Evolutionary conservation across 2,113 vertebrate species (phyloP), one percentile per base, ranked within the genome.

Genomic region (Oryctolagus cuniculus): DNA sequence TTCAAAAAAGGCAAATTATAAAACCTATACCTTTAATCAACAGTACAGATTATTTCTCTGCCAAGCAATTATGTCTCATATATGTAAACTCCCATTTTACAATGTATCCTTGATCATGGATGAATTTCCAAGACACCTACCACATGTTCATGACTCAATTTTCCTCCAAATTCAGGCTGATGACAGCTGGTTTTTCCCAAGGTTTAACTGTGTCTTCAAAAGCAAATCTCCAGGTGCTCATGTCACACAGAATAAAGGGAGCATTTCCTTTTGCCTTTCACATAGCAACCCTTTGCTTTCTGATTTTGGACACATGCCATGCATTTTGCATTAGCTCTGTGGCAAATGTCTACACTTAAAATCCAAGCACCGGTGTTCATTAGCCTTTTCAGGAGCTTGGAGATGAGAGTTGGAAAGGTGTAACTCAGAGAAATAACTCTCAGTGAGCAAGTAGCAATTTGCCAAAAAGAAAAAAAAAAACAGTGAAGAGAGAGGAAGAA

Each of bases 291-390:
- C 38, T 70, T 85, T 29, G 31, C 64, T 92, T 93, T 95, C 74
- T 86, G 69, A 90, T 87, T 70, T 29, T 67, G 74, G 90, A 96
- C 85, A 89, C 70, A 82, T 88, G 96, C 91, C 95, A 96, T 95
- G 85, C 81, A 96, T 96, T 97, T 96, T 96, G n/a, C 89, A 92
- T 95, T 92, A 96, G 78, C 78, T 95, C 69, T 74, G 95, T 96
- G 79, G 94, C 82, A 96, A 97, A 92, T 75, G 92, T 86, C 96
- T 93, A 93, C 69, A 75, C 82, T 80, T 93, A 95, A 94, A 97
- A 94, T 94, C 79, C 66, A 92, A 95, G 95, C 34, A 83, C 74
- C 66, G 64, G 88, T 34, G 79, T 92, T 97, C 95, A 94, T 97
- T 96, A 97, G 95, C 58, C 74, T 92, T 95, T 92, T 95, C 53